Base-by-base conservation (phyloP, 2,888 invertebrate species). In the Mythimna ferrago region DNA sequence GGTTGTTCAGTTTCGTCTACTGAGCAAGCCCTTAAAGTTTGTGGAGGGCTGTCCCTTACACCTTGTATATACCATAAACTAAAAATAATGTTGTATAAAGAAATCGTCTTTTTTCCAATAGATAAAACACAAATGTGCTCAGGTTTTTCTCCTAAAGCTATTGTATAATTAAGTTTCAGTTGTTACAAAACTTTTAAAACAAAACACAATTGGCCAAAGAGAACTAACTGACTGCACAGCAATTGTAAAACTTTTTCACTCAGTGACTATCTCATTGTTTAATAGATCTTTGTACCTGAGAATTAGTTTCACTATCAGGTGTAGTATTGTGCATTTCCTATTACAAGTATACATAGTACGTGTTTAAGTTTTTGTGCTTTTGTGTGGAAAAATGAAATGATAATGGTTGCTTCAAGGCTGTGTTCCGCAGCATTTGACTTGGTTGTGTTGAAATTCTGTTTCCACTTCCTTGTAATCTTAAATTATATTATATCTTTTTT, bases 221-320 rank as follows among this genome's bases (percentile, higher is more conserved):
- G 58, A 71, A 77, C 64, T 10, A 54, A 53, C 53, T 66, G 32
- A 67, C 60, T 71, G 68, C 48, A 73, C 32, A 88, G 75, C 88
- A 89, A 94, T 94, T 94, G 92, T 92, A 86, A 92, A 94, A 94
- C 89, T 94, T 94, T 94, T 94, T 93, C 93, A 91, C 92, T 94
- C 91, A 88, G 87, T 85, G 88, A 89, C 88, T 81, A 87, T 89
- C 86, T 89, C 91, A 92, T 94, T 93, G 92, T 94, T 92, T 91
- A 88, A 92, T 89, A 91, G 92, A 32, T 32, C 87, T 86, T 82
- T 84, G 82, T 82, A 73, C 62, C 75, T 73, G 61, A 67, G 76
- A 85, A 69, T 64, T 41, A 66, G 64, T 82, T 80, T 83, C 74
- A 63, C 75, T 78, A 58, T 73, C 41, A 70, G 11, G 10, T 38